Evolutionary conservation across 2,113 vertebrate species (phyloP), one percentile per base, ranked within the genome.

Genomic region (Pelusios castaneus): DNA sequence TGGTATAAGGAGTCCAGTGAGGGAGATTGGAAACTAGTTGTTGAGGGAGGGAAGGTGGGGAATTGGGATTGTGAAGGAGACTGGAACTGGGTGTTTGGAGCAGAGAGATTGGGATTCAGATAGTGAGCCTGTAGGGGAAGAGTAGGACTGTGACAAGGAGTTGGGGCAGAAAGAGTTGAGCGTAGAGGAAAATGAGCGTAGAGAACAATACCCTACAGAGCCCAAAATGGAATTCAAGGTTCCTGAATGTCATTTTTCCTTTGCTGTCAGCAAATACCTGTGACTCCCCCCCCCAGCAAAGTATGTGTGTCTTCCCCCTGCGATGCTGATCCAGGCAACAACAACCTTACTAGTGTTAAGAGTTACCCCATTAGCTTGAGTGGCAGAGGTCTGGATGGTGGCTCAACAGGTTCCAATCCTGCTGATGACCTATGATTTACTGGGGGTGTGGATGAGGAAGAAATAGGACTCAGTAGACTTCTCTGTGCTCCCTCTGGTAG

Each of bases 161-260:
- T 0, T 3, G 1, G 31, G 80, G 9, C 47, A 80, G 54, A 77
- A 60, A 95, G 89, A 51, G 5, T 5, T 2, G 54, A 16, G n/a
- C 31, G 24, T 0, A 0, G 82, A n/a, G 31, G 19, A 24, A 63
- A 56, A 29, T 4, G 19, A n/a, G 63, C 89, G 43, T 58, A 58
- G 56, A 29, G 55, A 25, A 58, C 56, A 58, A 17, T 82, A 8
- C 38, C 54, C 17, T 8, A 2, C 63, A 78, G n/a, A 82, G 16
- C 51, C 89, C 82, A 75, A 80, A 79, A 31, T 2, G 0, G 1
- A 85, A 13, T 43, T n/a, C 0, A 0, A 63, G 25, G 17, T 25
- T 78, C 25, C 87, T n/a, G n/a, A 11, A 19, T 13, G 2, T 1
- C 88, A 3, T 54, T 54, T 7, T 43, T 82, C 19, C 13, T 95